Evolutionary conservation across 92 coral and sea anemone species (phyloP), one percentile per base, ranked within the genome.

Genomic region (Parazoanthus atlanticus): DNA sequence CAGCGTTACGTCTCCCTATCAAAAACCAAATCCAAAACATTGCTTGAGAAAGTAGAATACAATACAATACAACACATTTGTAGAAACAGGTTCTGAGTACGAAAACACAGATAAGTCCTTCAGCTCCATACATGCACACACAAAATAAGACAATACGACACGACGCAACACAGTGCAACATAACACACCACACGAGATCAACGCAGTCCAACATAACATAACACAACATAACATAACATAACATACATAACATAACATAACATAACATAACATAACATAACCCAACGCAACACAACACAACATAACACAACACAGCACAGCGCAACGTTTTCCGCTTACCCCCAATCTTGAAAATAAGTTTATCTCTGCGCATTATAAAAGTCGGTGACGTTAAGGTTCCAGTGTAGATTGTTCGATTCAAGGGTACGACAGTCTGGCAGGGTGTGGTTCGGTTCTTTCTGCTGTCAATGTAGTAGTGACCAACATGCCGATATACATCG

Each of bases 331-430:
- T 61, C 28, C n/a, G 47, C 84, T 15, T 70, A 84, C 78, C 89
- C 52, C 92, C 92, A 41, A 90, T 86, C 70, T 80, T 84, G 56
- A 90, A 90, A 40, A 40, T 19, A 26, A 90, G 80, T 73, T 80
- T 90, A 56, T 83, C 77, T 46, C 78, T 58, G 61, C 78, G 87
- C 21, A 90, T 73, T 31, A 58, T 67, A 74, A 90, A 90, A 30
- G n/a, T 73, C 47, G 92, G 92, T 41, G 92, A 90, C 12, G 92
- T 90, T 0, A 86, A 38, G 38, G 90, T 90, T 28, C 92, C 92
- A 16, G 58, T 81, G 31, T 72, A 81, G 9, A 56, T 10, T 25
- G 84, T 85, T n/a, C 78, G 82, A 56, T 90, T 79, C 17, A 32
- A 25, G 12, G 34, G 19, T 15, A 74, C 81, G 29, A 82, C 31